phyloP scores from a whole-genome alignment of 2,888 invertebrate species.

The Microplitis deprimator region DNA sequence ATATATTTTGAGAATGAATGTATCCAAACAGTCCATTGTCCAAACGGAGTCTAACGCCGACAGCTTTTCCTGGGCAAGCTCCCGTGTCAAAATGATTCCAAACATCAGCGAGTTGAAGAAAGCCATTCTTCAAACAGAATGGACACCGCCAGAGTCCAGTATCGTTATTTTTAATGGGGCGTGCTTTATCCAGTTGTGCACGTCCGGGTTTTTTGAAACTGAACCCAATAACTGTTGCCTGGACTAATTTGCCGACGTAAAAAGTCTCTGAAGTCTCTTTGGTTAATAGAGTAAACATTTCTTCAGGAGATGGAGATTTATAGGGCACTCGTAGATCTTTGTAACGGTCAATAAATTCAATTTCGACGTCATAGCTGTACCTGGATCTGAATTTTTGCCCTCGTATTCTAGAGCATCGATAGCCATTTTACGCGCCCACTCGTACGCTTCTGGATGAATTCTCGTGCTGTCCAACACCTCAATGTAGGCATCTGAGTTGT shows the following conservation, averaged over 20 bases:
- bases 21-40: slow-evolving; percentile 96
- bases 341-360: slow-evolving; percentile 93
- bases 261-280: slow-evolving; percentile 97
- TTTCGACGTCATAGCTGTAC: slow-evolving; percentile 97
- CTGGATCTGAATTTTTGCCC: slow-evolving; percentile 96
- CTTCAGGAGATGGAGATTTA: slow-evolving; percentile 85
- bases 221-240: slow-evolving; percentile 86
- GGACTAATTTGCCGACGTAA: slow-evolving; percentile 88
- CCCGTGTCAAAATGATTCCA: slow-evolving; percentile 99
- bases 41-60: slow-evolving; percentile 89
- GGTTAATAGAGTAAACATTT: slow-evolving; percentile 93
- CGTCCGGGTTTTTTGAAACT: slow-evolving; percentile 90
- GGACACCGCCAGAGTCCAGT: slow-evolving; percentile 98
- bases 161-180: slow-evolving; percentile 94
- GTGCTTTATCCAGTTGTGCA: slow-evolving; percentile 95
- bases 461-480: slow-evolving; percentile 97
- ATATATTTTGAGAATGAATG: slow-evolving; percentile 93
- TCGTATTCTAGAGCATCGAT: slow-evolving; percentile 99
- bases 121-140: slow-evolving; percentile 95
- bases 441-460: slow-evolving; percentile 99
- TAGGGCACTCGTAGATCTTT: slow-evolving; percentile 89
- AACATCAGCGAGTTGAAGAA: slow-evolving; percentile 95
- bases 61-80: slow-evolving; percentile 95
- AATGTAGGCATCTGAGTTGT: slow-evolving; percentile 94
- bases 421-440: slow-evolving; percentile 99